Percentiles rank a stretch among this genome's conserved stretches.
Conservation (phyloP, 37 sponge, comb jelly and placozoan species). For the Oscarella lobularis region DNA sequence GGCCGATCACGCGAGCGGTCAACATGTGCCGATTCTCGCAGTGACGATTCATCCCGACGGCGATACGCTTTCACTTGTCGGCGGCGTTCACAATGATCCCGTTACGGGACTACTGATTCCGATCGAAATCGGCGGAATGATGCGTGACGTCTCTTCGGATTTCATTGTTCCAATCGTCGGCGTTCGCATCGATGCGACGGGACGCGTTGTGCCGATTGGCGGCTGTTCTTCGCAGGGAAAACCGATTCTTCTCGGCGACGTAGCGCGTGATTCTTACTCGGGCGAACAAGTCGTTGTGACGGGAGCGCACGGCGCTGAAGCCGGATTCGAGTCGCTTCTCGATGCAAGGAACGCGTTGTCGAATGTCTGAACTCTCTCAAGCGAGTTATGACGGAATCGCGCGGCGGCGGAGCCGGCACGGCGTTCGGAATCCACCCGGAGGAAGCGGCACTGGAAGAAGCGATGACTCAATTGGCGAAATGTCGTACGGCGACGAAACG, state of each 20-base stretch:
- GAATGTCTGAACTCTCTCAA: slow-evolving; percentile 12
- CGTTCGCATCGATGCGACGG: slow-evolving; percentile 11
- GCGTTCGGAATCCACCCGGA: background rate
- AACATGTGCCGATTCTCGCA: slow-evolving; percentile 13
- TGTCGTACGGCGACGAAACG: background rate
- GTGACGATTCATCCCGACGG: slow-evolving; percentile 20
- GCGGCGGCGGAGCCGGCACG: background rate
- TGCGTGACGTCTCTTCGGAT: slow-evolving; percentile 6
- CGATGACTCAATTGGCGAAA: background rate
- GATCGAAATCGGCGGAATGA: slow-evolving; percentile 20
- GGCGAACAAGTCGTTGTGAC: background rate
- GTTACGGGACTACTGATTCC: slow-evolving; percentile 13
- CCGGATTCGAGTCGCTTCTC: slow-evolving; percentile 10
- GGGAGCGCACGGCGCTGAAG: slow-evolving; percentile 5
- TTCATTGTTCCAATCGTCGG: slow-evolving; percentile 12
- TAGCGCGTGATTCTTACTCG: slow-evolving; percentile 7
- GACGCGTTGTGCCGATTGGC: slow-evolving; percentile 20
- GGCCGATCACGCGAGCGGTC: slow-evolving; percentile 18
- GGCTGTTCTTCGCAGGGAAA: slow-evolving; percentile 3
- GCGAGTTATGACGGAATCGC: background rate
- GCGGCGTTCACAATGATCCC: slow-evolving; percentile 19
- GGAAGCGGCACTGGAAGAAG: background rate
- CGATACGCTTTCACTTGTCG: slow-evolving; percentile 12
- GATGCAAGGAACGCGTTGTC: background rate
- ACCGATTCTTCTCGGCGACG: slow-evolving; percentile 10